Evolutionary conservation across 2,797 vertebrate species (phyloP).

Genomic region (Myioborus miniatus): DNA sequence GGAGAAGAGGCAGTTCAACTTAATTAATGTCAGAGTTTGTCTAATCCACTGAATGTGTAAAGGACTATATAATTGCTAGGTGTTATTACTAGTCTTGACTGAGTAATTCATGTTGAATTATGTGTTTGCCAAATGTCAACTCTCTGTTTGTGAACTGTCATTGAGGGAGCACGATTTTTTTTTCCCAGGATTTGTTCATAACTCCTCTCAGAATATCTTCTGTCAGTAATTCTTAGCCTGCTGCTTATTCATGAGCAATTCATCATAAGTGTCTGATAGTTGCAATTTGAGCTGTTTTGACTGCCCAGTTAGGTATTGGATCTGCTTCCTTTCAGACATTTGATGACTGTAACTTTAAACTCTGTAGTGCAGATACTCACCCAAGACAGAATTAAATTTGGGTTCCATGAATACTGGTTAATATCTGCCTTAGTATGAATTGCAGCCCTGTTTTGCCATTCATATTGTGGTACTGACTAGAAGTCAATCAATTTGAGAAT

Average conservation of each 20-base stretch:
- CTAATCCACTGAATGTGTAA: neutral
- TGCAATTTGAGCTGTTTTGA: constrained; percentile 39
- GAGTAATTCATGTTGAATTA: constrained; percentile 60
- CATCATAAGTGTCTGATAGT: constrained; percentile 2
- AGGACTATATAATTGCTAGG: constrained; percentile 33
- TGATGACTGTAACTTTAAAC: constrained; percentile 26
- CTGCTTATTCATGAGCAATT: constrained; percentile 41
- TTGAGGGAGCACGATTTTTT: neutral
- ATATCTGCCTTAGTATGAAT: neutral
- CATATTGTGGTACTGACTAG: neutral
- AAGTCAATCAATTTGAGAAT: neutral
- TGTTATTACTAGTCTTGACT: constrained; percentile 37
- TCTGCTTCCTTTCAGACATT: constrained; percentile 5
- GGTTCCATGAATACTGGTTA: neutral
- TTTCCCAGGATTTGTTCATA: neutral
- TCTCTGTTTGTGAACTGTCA: constrained; percentile 58
- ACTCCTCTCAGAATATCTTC: constrained; percentile 5
- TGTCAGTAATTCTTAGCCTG: constrained; percentile 40
- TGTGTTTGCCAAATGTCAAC: constrained; percentile 53
- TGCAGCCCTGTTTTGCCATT: neutral
- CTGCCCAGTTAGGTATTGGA: neutral
- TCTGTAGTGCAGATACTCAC: neutral
- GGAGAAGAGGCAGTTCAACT: constrained; percentile 18
- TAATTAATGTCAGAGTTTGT: constrained; percentile 52
- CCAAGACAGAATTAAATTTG: neutral